Conservation (phyloP, 2,888 invertebrate species). For the Ashinkailepas kermadecensis region DNA sequence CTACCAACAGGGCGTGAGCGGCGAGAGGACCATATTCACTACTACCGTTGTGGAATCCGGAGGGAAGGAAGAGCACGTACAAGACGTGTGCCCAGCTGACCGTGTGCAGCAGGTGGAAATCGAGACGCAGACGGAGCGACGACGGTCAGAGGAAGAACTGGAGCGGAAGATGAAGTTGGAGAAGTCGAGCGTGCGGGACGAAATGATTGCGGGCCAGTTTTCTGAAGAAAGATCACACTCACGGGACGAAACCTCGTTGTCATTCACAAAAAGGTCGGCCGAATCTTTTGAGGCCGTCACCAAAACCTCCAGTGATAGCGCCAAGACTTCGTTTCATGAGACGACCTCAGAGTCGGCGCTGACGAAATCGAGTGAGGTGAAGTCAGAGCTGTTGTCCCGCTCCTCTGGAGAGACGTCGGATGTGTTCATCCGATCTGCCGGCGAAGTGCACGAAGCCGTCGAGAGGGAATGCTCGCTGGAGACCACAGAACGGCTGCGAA, state of each 20-base stretch:
- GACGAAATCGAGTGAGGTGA: neutral
- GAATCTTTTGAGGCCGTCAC: no score
- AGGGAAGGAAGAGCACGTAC: neutral
- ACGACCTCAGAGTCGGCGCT: neutral
- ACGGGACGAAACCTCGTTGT: no score
- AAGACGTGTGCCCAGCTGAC: neutral
- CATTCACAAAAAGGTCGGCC: no score
- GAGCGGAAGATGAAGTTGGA: no score
- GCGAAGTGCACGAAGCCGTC: neutral
- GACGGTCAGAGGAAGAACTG: neutral
- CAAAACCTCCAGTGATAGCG: no score
- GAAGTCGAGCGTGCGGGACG: no score
- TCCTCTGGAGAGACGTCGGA: neutral
- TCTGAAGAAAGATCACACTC: no score
- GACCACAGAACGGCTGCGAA: neutral
- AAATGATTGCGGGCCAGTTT: no score
- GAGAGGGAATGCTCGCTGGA: neutral
- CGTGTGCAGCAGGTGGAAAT: neutral
- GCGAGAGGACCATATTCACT: neutral
- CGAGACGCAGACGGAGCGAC: neutral
- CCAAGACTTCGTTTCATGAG: no score
- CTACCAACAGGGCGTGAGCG: neutral
- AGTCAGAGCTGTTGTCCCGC: neutral
- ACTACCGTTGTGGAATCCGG: neutral
- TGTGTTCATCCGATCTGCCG: neutral